Base-by-base conservation (phyloP, 2,888 invertebrate genomes). In the Melinopterus prodromus region DNA sequence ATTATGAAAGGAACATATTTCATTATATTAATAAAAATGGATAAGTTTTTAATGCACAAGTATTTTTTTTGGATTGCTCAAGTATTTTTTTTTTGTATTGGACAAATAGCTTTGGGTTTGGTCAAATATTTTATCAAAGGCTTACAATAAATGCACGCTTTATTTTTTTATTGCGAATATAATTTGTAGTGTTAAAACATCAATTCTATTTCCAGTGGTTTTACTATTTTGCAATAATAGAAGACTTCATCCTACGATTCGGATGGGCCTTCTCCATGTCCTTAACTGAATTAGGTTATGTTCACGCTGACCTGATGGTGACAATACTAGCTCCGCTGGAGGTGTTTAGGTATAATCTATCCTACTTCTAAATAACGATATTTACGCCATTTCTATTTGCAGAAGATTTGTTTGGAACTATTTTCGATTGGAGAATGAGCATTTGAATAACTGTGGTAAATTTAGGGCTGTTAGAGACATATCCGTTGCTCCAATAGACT, bases 381-480 rank as follows among this genome's bases (percentile, higher is more conserved):
- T 26, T 26, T 26, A 26, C 26, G 26, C 26, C 3, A 26, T 26
- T 26, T 26, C 26, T 26, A 26, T 26, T 86, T 86, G 14, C 88
- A 96, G 97, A 87, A 93, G 99, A 79, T 99, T 99, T 90, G 94
- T 99, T 75, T 99, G 99, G 99, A 99, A 99, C 90, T 99, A 98
- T 90, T 99, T 99, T 92, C 99, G 99, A 0, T 89, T 99, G 86
- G 99, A 99, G 91, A 99, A 99, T 91, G 99, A 99, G 88, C 99
- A 99, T 89, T 91, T 99, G 70, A 99, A 99, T 91, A 99, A 99
- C 91, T 99, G 99, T 90, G 99, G 99, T 89, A 96, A 97, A 91
- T 99, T 99, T 92, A 92, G 99, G 86, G 99, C 99, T 7, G 99
- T 99, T 0, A 91, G 99, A 6, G 99, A 99, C 90, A 99, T 99